phyloP scores from a whole-genome alignment of 53 echinoderm and acorn worm genomes.

The Hippasteria phrygiana region DNA sequence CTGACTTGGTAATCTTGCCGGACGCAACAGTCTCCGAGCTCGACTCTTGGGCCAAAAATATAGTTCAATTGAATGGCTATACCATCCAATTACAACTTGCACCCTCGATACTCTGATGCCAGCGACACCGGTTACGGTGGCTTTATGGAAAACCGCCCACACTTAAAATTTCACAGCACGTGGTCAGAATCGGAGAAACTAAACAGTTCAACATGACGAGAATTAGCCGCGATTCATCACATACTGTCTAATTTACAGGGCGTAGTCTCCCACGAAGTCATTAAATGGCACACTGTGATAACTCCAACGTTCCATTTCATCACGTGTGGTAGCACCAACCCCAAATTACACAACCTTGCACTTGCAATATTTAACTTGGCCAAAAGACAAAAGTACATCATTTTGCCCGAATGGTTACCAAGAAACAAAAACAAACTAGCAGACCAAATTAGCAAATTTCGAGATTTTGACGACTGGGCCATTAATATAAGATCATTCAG shows the following conservation, averaged over 20 bases:
- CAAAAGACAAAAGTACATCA: not conserved
- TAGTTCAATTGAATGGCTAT: no score
- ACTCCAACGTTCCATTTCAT: constrained; percentile 34
- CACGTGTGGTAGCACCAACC: not conserved
- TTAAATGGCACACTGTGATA: constrained; percentile 43
- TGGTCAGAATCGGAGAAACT: not conserved
- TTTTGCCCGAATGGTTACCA: constrained; percentile 40
- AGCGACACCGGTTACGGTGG: constrained; percentile 22
- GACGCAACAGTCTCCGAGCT: no score
- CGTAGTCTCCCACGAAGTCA: constrained; percentile 18
- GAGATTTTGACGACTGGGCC: constrained; percentile 47
- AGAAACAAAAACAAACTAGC: constrained; percentile 55
- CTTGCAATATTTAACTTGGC: constrained; percentile 13
- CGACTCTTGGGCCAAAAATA: no score
- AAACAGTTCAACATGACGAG: constrained; percentile 61
- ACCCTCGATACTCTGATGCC: constrained; percentile 12
- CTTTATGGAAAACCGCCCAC: constrained; percentile 8
- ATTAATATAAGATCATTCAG: constrained; percentile 38
- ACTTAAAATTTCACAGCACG: no score
- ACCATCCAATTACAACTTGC: no score
- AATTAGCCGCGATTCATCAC: constrained; percentile 31
- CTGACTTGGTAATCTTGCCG: no score
- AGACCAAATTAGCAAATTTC: constrained; percentile 55
- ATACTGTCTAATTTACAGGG: not conserved
- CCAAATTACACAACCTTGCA: not conserved